Evolutionary conservation across 1,140 invertebrate genomes (phyloP), one percentile per base, ranked within the genome.

Genomic region (Zaprionus lachaisei): DNA sequence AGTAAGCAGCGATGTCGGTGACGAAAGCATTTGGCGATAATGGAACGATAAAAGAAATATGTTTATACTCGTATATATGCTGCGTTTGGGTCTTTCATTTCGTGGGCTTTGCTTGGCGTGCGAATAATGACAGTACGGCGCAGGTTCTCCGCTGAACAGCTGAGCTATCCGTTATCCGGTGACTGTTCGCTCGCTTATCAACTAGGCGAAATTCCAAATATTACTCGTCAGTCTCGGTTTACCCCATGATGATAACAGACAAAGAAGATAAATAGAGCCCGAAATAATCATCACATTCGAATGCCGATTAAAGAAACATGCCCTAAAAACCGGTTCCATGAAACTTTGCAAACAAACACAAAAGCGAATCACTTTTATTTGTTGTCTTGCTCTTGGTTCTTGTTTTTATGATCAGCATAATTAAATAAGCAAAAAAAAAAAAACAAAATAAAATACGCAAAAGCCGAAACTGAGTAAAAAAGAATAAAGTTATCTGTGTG

Each of bases 1-100:
- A 78, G 72, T 57, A n/a, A 57, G 56, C 47, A 72, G 72, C 83
- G 70, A 75, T 72, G 77, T 66, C 68, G 78, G 78, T 77, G 84
- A 87, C 84, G 84, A 87, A 89, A 89, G 84, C 84, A 69, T 89
- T 89, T 76, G 49, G 80, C 81, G 83, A 89, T 87, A 87, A 87
- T 87, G 83, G 64, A 89, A 87, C 81, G 83, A 87, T 87, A 87
- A 87, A 87, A 87, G 84, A 83, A 70, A 70, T 80, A 75, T 76
- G 60, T 26, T 63, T 55, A 60, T 54, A 68, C 61, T 58, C 66
- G 70, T 17, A 60, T 51, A 15, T 67, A 28, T 51, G 26, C 20
- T 44, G 56, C n/a, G 4, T 38, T 24, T 28, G 51, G 47, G 56
- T 49, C 58, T 62, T 31, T 69, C 41, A 7, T 22, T 28, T 14